Conservation (phyloP, 2,888 invertebrate species). For the Drosophila atroscutellata region DNA sequence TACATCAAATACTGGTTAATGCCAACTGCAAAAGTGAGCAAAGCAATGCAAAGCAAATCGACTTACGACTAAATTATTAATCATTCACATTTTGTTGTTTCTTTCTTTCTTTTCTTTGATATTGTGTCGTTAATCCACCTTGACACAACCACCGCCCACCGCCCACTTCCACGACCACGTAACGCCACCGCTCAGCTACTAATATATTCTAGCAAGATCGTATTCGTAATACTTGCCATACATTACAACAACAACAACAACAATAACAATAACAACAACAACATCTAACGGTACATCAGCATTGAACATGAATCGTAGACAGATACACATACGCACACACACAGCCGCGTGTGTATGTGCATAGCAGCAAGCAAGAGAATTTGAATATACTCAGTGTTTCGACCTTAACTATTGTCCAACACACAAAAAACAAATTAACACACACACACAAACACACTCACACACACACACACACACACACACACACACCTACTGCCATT, state of each 20-base stretch:
- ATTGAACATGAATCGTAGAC: conserved; percentile 41
- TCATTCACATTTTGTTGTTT: conserved; percentile 53
- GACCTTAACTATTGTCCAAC: conserved; percentile 15
- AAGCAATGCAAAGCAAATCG: conserved; percentile 18
- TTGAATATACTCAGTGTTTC: conserved; percentile 47
- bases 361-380: conserved; percentile 36
- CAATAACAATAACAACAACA: not conserved
- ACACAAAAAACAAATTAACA: conserved; percentile 12
- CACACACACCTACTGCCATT: conserved; percentile 6
- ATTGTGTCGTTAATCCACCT: conserved; percentile 56
- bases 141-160: conserved; percentile 50
- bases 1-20: conserved; percentile 12
- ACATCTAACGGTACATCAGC: conserved; percentile 25
- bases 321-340: conserved; percentile 22
- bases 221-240: conserved; percentile 29
- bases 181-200: conserved; percentile 57
- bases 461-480: conserved; percentile 6
- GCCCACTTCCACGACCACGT: conserved; percentile 45
- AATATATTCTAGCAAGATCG: conserved; percentile 43
- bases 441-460: not conserved
- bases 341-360: conserved; percentile 16
- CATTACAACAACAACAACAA: not conserved
- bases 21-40: conserved; percentile 5
- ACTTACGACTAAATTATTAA: conserved; percentile 43
- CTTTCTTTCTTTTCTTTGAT: conserved; percentile 53